A percentile compares a stretch with the other conserved stretches of the same genome.
Evolutionary conservation across 2,113 vertebrate species (phyloP).

Genomic region (Caranx ignobilis): DNA sequence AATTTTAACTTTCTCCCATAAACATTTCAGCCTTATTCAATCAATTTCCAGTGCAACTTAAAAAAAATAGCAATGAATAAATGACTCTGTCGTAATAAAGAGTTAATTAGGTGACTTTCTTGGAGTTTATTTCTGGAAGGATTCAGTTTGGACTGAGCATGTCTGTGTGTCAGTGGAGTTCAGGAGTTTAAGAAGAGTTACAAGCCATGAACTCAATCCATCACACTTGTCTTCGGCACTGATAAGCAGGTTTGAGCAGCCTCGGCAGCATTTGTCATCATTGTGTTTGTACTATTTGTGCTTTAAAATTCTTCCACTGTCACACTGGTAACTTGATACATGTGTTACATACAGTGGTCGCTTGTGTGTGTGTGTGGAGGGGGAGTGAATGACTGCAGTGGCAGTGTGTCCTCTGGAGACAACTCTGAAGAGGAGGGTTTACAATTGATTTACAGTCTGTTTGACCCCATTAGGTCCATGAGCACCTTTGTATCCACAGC

Average conservation of each 20-base stretch:
- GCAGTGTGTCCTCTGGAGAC: constrained; percentile 48
- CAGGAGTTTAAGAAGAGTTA: constrained; percentile 39
- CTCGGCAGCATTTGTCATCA: constrained; percentile 43
- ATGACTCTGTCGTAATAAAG: background rate
- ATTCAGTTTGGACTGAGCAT: background rate
- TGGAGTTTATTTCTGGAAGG: background rate
- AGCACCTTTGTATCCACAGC: constrained; percentile 73
- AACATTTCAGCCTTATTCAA: background rate
- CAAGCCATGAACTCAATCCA: constrained; percentile 57
- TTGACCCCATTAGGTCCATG: constrained; percentile 79
- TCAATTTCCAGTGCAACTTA: background rate
- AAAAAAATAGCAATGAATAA: no score
- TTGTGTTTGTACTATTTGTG: constrained; percentile 40
- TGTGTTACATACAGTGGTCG: constrained; percentile 11
- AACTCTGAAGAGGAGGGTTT: constrained; percentile 58
- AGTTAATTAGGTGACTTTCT: background rate
- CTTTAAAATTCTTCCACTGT: constrained; percentile 24
- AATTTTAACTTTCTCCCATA: background rate
- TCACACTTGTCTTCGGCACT: constrained; percentile 44
- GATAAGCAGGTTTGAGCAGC: constrained; percentile 40
- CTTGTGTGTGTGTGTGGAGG: background rate
- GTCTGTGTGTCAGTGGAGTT: constrained; percentile 22
- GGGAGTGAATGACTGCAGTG: constrained; percentile 42
- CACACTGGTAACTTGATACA: constrained; percentile 31
- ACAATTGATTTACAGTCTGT: constrained; percentile 77